Conservation (phyloP, 2,888 invertebrate genomes). For the Hypolimnas misippus region DNA sequence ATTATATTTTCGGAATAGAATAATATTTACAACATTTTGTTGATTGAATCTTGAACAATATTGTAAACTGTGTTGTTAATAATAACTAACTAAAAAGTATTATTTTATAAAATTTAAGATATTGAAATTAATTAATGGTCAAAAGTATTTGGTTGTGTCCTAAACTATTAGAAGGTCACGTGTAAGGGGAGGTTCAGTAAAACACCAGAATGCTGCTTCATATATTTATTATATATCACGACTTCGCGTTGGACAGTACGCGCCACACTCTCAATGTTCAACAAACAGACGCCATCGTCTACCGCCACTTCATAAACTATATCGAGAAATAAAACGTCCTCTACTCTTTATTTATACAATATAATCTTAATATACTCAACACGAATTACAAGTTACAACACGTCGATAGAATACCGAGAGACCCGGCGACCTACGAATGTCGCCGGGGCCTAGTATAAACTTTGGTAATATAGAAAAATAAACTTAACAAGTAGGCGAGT, state of each 20-base stretch:
- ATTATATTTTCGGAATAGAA: too few relatives aligned
- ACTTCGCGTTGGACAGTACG: constrained; percentile 27
- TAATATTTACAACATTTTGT: too few relatives aligned
- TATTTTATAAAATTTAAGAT: too few relatives aligned
- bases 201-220: constrained; percentile 42
- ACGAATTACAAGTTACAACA: constrained; percentile 44
- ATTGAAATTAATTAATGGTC: too few relatives aligned
- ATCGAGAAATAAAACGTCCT: constrained; percentile 48
- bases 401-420: constrained; percentile 22
- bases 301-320: constrained; percentile 47
- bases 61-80: too few relatives aligned
- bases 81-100: too few relatives aligned
- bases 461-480: constrained; percentile 50
- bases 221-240: constrained; percentile 46
- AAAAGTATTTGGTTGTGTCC: neutral
- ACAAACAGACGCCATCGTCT: constrained; percentile 29
- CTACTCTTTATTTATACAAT: constrained; percentile 46
- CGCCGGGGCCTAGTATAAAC: constrained; percentile 39
- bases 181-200: constrained; percentile 22
- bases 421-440: constrained; percentile 6
- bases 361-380: constrained; percentile 43
- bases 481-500: constrained; percentile 46
- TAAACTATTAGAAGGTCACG: neutral
- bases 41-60: too few relatives aligned
- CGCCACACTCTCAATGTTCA: neutral